phyloP scores from a whole-genome alignment of 2,888 invertebrate species.

The Mythimna impura region DNA sequence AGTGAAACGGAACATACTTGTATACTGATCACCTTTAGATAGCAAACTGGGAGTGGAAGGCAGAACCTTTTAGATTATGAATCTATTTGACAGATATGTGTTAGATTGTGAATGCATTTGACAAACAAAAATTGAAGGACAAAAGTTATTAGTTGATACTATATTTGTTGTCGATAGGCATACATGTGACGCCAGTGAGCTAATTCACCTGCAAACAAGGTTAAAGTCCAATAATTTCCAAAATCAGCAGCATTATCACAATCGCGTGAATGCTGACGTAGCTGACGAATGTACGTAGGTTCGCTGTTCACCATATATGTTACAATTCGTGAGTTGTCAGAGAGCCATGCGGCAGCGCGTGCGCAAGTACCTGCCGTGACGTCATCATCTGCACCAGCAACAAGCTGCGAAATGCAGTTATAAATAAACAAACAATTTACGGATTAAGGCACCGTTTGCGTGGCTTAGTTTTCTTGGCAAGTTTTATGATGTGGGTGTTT shows the following conservation, averaged over 20 bases:
- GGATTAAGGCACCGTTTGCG: conserved; percentile 31
- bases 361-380: conserved; percentile 49
- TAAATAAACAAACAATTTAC: conserved; percentile 54
- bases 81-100: not conserved
- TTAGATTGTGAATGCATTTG: not conserved
- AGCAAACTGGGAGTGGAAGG: not conserved
- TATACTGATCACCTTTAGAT: not conserved
- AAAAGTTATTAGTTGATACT: not conserved
- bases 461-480: conserved; percentile 28
- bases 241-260: conserved; percentile 6
- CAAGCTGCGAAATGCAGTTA: conserved; percentile 39
- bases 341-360: conserved; percentile 37
- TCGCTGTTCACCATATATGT: conserved; percentile 40
- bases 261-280: conserved; percentile 25
- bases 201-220: conserved; percentile 15
- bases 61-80: not conserved
- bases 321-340: conserved; percentile 41
- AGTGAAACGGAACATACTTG: too few relatives aligned
- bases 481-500: conserved; percentile 13
- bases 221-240: conserved; percentile 16
- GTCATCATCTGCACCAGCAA: conserved; percentile 42
- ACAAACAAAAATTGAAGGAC: not conserved
- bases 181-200: not conserved
- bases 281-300: conserved; percentile 25
- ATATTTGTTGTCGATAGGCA: not conserved